Base-by-base conservation (phyloP, 1,140 invertebrate genomes). In the Drosophila pseudoobscura region DNA sequence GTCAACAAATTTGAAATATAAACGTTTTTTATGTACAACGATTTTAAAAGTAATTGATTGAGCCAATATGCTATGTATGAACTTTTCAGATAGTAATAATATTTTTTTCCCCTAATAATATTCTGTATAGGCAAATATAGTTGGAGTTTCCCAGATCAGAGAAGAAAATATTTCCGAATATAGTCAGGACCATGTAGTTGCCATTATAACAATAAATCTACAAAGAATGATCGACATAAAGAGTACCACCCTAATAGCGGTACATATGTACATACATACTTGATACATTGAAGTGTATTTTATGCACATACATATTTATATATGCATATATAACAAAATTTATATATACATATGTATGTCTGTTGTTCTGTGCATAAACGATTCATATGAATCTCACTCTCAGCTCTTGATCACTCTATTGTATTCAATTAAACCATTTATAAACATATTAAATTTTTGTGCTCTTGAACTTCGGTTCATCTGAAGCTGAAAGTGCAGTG, bases 351-450 rank as follows among this genome's bases (percentile, higher is more conserved):
- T 43, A 26, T 9, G 55, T 57, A 50, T 46, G 45, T 31, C 31
- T 31, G 31, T 31, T 31, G 17, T 43, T 45, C 61, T 11, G 59
- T 29, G 45, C 52, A 61, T 60, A 68, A 68, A 39, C 31, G 55
- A 62, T 79, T 63, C 20, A 60, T 43, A 62, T 44, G 66, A 72
- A 53, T 51, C 62, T 59, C 61, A 69, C 47, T 62, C 55, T 45
- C 52, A 51, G 68, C 20, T 52, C 63, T 74, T 82, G 47, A 52
- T 71, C 64, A 80, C 82, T 83, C 75, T 73, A 85, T 87, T 87
- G 77, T 85, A 78, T 80, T 85, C 82, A 85, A 85, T 85, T 85
- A 87, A 85, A 66, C 51, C 82, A 87, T 87, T 85, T 78, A 84
- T 80, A 78, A 78, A 77, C 80, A 85, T 85, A 61, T 78, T 82